phyloP scores from a whole-genome alignment of 2,113 vertebrate genomes.

The Corapipo altera region DNA sequence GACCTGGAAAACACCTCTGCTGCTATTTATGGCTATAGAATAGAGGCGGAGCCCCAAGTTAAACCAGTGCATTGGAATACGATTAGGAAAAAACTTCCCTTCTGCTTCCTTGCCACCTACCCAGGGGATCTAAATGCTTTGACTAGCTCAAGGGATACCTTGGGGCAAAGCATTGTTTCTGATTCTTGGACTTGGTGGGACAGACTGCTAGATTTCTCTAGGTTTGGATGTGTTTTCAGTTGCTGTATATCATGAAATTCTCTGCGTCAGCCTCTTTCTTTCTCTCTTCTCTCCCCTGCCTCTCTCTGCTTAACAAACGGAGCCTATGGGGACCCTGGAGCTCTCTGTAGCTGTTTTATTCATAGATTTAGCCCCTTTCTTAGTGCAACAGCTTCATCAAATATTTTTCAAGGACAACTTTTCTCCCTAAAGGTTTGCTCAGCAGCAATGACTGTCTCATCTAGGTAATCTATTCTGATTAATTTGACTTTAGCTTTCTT shows the following conservation, averaged over 20 bases:
- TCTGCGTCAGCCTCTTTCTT: neutral
- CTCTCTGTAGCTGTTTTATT: constrained; percentile 43
- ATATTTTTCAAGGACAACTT: constrained; percentile 74
- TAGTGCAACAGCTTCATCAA: constrained; percentile 45
- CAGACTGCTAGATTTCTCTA: neutral
- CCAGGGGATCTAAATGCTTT: neutral
- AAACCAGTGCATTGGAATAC: neutral
- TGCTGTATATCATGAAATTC: neutral
- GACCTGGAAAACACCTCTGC: constrained; percentile 8
- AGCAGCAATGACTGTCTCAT: constrained; percentile 57
- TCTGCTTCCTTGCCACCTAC: neutral
- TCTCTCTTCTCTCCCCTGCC: neutral
- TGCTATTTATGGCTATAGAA: neutral
- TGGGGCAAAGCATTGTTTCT: neutral
- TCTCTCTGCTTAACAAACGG: neutral
- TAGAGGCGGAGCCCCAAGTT: neutral
- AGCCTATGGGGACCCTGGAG: neutral
- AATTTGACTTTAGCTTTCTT: constrained; percentile 71
- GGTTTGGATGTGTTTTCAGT: neutral
- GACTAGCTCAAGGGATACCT: neutral
- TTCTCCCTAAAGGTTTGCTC: constrained; percentile 58
- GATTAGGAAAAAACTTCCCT: neutral
- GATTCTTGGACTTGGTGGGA: neutral
- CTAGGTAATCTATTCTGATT: constrained; percentile 73
- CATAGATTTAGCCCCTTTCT: constrained; percentile 44